Evolutionary conservation across 2,113 vertebrate species (phyloP).

Genomic region (Erinaceus europaeus): DNA sequence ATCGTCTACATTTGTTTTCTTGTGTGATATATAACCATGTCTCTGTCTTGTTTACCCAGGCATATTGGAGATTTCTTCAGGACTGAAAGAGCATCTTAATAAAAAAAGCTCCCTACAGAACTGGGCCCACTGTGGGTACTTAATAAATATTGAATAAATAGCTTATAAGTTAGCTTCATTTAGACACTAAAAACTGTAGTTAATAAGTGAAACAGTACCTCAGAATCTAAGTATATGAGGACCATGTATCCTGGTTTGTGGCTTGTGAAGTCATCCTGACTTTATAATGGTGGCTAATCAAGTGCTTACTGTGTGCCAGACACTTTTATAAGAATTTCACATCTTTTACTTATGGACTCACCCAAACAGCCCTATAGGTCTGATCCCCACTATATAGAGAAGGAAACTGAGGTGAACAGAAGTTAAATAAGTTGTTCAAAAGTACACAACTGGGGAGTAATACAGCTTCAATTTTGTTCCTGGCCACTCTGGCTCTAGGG

Average conservation of each 20-base stretch:
- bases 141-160: slow-evolving; percentile 40
- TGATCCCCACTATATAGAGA: slow-evolving; percentile 35
- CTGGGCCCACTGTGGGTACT: not conserved
- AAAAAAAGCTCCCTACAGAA: slow-evolving; percentile 9
- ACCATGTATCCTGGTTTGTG: not conserved
- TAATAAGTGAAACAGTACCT: not conserved
- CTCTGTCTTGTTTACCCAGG: not conserved
- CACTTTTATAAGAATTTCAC: not conserved
- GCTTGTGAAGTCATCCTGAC: not conserved
- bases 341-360: not conserved
- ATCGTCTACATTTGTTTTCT: slow-evolving; percentile 30
- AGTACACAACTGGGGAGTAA: not conserved
- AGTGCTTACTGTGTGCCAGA: not conserved
- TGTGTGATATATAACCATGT: slow-evolving; percentile 1
- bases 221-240: not conserved
- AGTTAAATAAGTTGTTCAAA: slow-evolving; percentile 1
- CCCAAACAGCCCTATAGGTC: not conserved
- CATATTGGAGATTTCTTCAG: slow-evolving; percentile 34
- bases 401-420: slow-evolving; percentile 20
- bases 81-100: not conserved
- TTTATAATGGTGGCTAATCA: not conserved
- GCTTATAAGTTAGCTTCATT: slow-evolving; percentile 35
- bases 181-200: slow-evolving; percentile 9
- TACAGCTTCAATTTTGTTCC: slow-evolving; percentile 16
- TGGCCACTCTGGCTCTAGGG: not conserved